phyloP scores from a whole-genome alignment of 1,140 invertebrate genomes.

The Drosophila ercepeae region DNA sequence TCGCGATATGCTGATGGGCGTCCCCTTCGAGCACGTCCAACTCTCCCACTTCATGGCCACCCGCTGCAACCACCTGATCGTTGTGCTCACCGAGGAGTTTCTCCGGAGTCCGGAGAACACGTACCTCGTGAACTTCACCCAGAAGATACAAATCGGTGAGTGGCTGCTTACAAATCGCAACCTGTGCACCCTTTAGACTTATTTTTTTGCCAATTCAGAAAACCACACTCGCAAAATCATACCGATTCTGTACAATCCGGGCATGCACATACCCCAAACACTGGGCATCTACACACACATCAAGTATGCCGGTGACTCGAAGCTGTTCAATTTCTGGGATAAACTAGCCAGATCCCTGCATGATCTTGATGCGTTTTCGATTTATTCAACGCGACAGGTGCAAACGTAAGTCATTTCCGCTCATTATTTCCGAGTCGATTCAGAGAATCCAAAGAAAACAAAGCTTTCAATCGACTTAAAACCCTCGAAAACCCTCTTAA shows the following conservation, averaged over 20 bases:
- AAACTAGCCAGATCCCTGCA: constrained; percentile 85
- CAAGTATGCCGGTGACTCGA: constrained; percentile 85
- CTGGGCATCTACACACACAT: constrained; percentile 85
- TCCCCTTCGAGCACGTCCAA: constrained; percentile 88
- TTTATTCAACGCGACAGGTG: constrained; percentile 35
- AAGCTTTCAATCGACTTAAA: background rate
- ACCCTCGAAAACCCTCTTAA: background rate
- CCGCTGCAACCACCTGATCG: constrained; percentile 89
- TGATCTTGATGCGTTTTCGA: constrained; percentile 50
- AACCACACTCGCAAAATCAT: constrained; percentile 86
- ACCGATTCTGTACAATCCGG: constrained; percentile 87
- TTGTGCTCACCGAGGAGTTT: constrained; percentile 90
- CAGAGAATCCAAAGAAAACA: background rate
- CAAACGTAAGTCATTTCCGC: constrained; percentile 36
- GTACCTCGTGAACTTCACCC: constrained; percentile 90
- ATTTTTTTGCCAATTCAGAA: constrained; percentile 33
- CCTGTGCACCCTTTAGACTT: background rate
- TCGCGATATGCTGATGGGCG: constrained; percentile 87
- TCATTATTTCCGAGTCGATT: background rate
- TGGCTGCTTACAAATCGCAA: background rate
- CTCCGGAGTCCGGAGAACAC: constrained; percentile 88
- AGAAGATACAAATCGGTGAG: constrained; percentile 87
- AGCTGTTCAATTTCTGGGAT: constrained; percentile 87
- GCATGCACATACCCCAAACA: constrained; percentile 85
- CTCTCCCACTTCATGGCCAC: constrained; percentile 89